These are phyloP conservation scores for Holothuria scabra DNA, from an alignment of 53 echinoderm and acorn worm species.

Conservation along the genomic window DNA sequence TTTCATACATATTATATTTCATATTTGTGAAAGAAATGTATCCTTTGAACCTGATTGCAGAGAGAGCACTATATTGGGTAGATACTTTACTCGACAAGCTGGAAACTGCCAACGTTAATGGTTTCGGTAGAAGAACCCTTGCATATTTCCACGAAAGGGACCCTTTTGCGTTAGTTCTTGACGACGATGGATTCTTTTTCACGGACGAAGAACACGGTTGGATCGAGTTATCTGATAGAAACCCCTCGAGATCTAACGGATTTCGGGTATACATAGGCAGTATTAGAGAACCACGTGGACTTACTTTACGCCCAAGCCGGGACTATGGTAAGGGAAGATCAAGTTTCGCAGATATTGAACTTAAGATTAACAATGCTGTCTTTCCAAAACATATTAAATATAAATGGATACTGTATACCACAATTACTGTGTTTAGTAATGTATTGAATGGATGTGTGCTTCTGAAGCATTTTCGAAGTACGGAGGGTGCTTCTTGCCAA, in stretches of 20 bases:
- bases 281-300: constrained; percentile 26
- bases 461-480: too few relatives aligned
- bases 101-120: background rate
- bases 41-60: background rate
- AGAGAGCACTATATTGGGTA: constrained; percentile 9
- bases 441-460: too few relatives aligned
- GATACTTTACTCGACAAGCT: constrained; percentile 17
- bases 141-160: background rate
- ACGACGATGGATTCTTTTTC: background rate
- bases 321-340: background rate
- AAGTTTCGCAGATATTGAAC: too few relatives aligned
- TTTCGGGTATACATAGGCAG: background rate
- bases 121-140: background rate
- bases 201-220: background rate
- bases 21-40: too few relatives aligned
- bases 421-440: too few relatives aligned
- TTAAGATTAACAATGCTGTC: too few relatives aligned
- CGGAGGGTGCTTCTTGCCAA: too few relatives aligned
- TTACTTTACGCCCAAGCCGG: constrained; percentile 5
- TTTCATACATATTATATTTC: too few relatives aligned
- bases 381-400: too few relatives aligned
- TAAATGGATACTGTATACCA: too few relatives aligned
- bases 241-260: background rate
- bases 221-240: background rate
- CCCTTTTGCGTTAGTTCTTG: background rate